Evolutionary conservation across 2,797 vertebrate genomes (phyloP).

Genomic region (Megalops cyprinoides): DNA sequence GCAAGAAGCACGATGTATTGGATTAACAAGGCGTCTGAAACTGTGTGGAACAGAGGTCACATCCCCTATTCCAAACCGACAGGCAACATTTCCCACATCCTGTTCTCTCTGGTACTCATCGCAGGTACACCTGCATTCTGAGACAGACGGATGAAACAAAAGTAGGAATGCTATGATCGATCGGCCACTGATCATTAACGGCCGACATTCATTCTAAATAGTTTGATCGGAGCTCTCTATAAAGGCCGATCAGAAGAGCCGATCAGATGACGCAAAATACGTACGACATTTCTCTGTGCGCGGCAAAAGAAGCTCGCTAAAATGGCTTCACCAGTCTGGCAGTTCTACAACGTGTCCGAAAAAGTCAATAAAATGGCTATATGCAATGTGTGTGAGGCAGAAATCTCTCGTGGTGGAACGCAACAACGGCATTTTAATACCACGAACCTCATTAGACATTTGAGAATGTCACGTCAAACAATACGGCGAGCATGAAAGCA

Average conservation of each 20-base stretch:
- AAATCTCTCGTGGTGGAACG: too few relatives aligned
- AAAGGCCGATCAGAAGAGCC: not conserved
- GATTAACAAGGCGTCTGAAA: not conserved
- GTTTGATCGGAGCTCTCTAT: not conserved
- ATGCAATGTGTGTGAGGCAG: not conserved
- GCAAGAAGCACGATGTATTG: too few relatives aligned
- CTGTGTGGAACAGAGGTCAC: not conserved
- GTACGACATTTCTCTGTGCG: not conserved
- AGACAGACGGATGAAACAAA: too few relatives aligned
- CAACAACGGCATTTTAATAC: too few relatives aligned
- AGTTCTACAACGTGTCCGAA: not conserved
- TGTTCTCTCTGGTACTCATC: too few relatives aligned
- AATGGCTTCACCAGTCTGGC: not conserved
- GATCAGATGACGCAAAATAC: not conserved
- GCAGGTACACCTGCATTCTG: too few relatives aligned
- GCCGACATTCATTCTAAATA: not conserved
- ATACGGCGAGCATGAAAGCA: too few relatives aligned
- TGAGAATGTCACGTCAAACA: too few relatives aligned
- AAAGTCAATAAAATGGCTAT: not conserved
- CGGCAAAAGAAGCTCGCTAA: not conserved
- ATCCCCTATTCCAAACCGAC: too few relatives aligned
- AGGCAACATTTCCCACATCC: not conserved
- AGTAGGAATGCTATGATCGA: too few relatives aligned
- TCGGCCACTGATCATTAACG: not conserved
- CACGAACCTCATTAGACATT: too few relatives aligned